Base-by-base conservation (phyloP, 2,888 invertebrate species). In the Phymatocera aterrima region DNA sequence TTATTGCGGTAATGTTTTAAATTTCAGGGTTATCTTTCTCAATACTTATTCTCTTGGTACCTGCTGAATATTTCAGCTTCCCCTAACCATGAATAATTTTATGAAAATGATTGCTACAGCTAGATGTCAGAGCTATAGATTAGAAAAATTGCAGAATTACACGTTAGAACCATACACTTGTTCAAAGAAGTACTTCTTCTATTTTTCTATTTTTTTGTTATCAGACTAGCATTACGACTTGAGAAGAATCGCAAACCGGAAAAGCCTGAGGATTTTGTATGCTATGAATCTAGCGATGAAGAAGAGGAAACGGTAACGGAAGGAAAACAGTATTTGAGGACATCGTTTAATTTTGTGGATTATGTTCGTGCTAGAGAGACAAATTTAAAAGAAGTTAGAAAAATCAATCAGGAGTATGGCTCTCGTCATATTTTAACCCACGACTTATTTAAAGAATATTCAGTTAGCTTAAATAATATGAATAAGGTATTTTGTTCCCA, bases 401-500 rank as follows among this genome's bases (percentile, higher is more conserved):
- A 93, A 75, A 94, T 97, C 80, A 94, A 95, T 86, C 94, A 93
- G 75, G 95, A 96, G 82, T 96, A 96, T 89, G 97, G 96, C 21
- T 96, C 96, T 5, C 93, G 97, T 2, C 97, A 97, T 91, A 96
- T 97, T 91, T 93, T 97, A 82, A 97, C 97, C 0, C 97, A 97
- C 88, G 97, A 97, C 91, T 95, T 97, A 94, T 95, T 97, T 87
- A 95, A 95, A 84, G 97, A 97, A 91, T 95, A 96, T 28, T 94
- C 96, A 10, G 94, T 97, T 87, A 94, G 93, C 88, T 92, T 97
- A 81, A 96, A 95, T 83, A 96, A 95, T 90, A 95, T 97, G 93
- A 97, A 97, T 91, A 97, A 97, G 91, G 97, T 97, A 79, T 99
- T 98, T 92, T 97, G 98, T 90, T 97, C 98, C 0, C 96, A 98